These are phyloP conservation scores for Glossophaga mutica DNA, from an alignment of 2,797 vertebrate species.

Conservation along the genomic window DNA sequence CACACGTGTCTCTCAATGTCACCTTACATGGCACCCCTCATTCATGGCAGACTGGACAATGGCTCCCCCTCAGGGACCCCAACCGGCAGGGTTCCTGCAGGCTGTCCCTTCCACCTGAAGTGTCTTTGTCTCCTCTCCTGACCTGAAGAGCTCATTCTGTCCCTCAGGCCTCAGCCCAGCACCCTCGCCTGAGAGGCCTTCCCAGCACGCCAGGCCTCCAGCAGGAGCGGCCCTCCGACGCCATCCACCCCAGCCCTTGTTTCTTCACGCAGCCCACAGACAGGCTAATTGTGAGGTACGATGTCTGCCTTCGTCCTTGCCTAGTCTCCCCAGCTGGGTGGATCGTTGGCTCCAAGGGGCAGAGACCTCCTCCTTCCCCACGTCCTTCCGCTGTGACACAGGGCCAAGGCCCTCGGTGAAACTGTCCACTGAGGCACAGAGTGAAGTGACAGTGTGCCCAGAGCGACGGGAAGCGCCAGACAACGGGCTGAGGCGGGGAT, in stretches of 20 bases:
- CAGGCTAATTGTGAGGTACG: accelerated
- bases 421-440: neutral
- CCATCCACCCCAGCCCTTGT: neutral
- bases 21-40: no score
- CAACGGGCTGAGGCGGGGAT: accelerated
- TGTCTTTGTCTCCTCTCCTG: neutral
- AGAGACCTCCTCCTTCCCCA: neutral
- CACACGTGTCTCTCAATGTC: neutral
- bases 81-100: neutral
- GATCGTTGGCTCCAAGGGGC: neutral
- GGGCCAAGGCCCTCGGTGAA: neutral
- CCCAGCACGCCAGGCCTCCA: neutral
- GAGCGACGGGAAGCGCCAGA: neutral
- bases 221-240: neutral
- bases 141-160: neutral
- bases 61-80: neutral
- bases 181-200: neutral
- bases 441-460: neutral
- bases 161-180: neutral
- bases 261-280: neutral
- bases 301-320: neutral
- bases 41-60: accelerated
- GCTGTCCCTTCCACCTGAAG: neutral
- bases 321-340: neutral
- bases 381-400: neutral